Conservation (phyloP, 2,888 invertebrate species). For the Cheilosia vulpina region DNA sequence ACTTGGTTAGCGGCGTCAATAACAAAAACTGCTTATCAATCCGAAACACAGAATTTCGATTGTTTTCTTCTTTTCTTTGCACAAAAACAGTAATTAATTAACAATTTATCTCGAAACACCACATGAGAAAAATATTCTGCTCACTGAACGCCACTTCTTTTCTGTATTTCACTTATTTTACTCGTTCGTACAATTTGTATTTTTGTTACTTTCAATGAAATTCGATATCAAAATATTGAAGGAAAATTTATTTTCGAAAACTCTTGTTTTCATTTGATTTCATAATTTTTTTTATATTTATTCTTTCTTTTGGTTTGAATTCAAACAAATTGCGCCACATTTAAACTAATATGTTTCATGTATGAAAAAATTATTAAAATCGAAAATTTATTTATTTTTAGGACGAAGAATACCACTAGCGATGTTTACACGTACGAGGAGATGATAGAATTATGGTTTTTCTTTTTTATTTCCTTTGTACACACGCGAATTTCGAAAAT, state of each 20-base stretch:
- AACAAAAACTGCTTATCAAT: conserved; percentile 41
- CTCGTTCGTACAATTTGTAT: neutral
- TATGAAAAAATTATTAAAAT: conserved; percentile 22
- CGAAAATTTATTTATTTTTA: conserved; percentile 64
- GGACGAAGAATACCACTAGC: conserved; percentile 47
- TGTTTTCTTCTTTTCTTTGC: conserved; percentile 28
- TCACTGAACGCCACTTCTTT: conserved; percentile 6
- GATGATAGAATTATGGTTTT: conserved; percentile 38
- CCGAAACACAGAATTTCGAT: conserved; percentile 4
- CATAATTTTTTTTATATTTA: neutral
- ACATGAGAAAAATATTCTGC: neutral
- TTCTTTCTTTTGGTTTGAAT: conserved; percentile 12
- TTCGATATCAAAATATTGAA: conserved; percentile 20
- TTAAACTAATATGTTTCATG: conserved; percentile 10
- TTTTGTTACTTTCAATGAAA: conserved; percentile 21
- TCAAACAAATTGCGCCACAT: conserved; percentile 58
- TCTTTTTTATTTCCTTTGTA: conserved; percentile 11
- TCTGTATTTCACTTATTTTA: conserved; percentile 4
- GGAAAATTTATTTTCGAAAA: conserved; percentile 13
- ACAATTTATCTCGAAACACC: conserved; percentile 10
- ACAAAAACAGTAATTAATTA: conserved; percentile 29
- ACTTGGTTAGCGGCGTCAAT: neutral
- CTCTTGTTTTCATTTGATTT: conserved; percentile 12
- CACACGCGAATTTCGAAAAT: conserved; percentile 55
- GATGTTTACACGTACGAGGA: conserved; percentile 34